These are phyloP conservation scores for Australoheros facetus DNA, from an alignment of 2,797 vertebrate genomes.

Conservation along the genomic window DNA sequence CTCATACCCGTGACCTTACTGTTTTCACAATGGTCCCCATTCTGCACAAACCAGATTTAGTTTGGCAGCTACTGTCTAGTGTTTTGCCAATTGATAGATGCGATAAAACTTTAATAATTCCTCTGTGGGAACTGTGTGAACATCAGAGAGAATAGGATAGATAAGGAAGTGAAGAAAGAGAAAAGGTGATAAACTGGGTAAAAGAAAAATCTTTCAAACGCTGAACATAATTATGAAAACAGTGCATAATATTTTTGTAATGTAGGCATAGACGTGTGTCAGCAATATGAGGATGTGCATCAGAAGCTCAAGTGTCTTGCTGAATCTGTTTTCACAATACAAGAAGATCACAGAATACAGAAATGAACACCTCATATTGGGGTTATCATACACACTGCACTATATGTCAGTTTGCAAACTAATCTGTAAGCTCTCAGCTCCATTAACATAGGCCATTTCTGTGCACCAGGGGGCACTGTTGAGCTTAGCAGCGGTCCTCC, in stretches of 20 bases:
- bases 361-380: background rate
- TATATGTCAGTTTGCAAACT: constrained; percentile 4
- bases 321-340: background rate
- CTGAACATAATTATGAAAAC: constrained; percentile 1
- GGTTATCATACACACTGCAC: background rate
- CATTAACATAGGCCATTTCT: background rate
- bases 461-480: constrained; percentile 80
- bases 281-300: background rate
- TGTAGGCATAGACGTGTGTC: background rate
- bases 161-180: constrained; percentile 14
- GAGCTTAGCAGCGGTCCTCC: constrained; percentile 40
- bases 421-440: background rate
- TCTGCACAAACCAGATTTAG: constrained; percentile 45
- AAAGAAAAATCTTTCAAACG: background rate
- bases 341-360: background rate
- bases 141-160: constrained; percentile 45
- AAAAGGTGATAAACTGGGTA: constrained; percentile 20
- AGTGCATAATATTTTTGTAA: background rate
- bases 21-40: constrained; percentile 31
- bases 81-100: constrained; percentile 68
- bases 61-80: constrained; percentile 67
- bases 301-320: background rate
- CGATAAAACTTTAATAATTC: constrained; percentile 72
- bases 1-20: constrained; percentile 43
- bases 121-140: constrained; percentile 65